These are phyloP conservation scores for Magallana gigas DNA, from an alignment of 1,140 invertebrate species.

Conservation along the genomic window DNA sequence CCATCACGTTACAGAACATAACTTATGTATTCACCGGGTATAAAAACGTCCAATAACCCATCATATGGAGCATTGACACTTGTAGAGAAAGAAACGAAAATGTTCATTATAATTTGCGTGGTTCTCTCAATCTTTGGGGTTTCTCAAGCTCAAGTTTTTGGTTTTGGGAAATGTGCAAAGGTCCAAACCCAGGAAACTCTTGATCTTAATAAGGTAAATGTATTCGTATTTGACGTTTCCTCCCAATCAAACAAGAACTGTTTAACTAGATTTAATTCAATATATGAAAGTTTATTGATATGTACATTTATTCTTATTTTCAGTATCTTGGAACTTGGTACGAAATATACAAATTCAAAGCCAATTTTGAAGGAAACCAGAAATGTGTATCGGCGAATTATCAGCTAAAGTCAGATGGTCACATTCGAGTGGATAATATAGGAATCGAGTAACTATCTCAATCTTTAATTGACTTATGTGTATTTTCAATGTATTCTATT, in stretches of 20 bases:
- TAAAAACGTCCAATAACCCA: too few species aligned
- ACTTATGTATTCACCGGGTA: too few species aligned
- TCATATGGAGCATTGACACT: too few species aligned
- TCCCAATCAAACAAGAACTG: too few species aligned
- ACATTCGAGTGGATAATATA: constrained; percentile 45
- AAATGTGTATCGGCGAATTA: constrained; percentile 51
- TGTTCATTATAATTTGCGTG: background rate
- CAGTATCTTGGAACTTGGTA: constrained; percentile 53
- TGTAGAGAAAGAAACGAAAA: background rate
- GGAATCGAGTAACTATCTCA: background rate
- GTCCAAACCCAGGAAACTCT: constrained; percentile 22
- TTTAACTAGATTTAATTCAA: too few species aligned
- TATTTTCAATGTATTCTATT: too few species aligned
- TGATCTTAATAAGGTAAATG: constrained; percentile 41
- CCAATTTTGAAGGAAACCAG: constrained; percentile 46
- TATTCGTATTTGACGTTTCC: background rate
- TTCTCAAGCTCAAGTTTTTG: constrained; percentile 37
- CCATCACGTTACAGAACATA: too few species aligned
- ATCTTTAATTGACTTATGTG: too few species aligned
- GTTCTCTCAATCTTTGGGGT: background rate
- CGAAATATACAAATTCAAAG: constrained; percentile 51
- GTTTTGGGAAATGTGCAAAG: constrained; percentile 37
- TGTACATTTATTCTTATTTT: constrained; percentile 5
- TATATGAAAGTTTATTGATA: background rate
- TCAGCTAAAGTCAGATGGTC: constrained; percentile 44